Conservation (phyloP, 2,113 vertebrate species). For the Oncorhynchus nerka region DNA sequence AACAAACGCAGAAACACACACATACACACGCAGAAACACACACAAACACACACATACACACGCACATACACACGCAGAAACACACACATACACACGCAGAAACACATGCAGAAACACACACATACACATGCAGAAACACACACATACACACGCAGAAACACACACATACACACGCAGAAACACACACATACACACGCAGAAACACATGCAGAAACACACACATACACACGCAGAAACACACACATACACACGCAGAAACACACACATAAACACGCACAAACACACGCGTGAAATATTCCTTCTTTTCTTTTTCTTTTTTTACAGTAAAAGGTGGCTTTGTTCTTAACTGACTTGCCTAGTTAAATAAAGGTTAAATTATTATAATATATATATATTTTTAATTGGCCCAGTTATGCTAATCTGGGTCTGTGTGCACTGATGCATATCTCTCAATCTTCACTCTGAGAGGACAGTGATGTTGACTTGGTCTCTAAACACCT, state of each 20-base stretch:
- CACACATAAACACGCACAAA: too few relatives aligned
- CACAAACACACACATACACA: neutral
- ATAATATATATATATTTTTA: too few relatives aligned
- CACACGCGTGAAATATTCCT: too few relatives aligned
- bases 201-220: neutral
- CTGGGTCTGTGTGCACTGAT: too few relatives aligned
- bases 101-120: neutral
- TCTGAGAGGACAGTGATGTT: conserved; percentile 27
- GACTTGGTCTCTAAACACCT: neutral
- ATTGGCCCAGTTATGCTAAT: too few relatives aligned
- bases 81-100: neutral
- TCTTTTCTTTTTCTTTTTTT: too few relatives aligned
- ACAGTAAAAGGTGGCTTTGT: too few relatives aligned
- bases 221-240: too few relatives aligned
- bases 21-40: neutral
- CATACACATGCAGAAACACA: neutral
- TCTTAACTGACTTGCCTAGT: too few relatives aligned
- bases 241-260: rapidly evolving
- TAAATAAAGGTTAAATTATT: too few relatives aligned
- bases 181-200: neutral
- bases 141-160: too few relatives aligned
- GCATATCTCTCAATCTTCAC: neutral
- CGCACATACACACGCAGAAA: neutral
- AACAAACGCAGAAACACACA: neutral
- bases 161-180: too few relatives aligned